Conservation (phyloP, 2,113 vertebrate genomes). For the Excalfactoria chinensis region DNA sequence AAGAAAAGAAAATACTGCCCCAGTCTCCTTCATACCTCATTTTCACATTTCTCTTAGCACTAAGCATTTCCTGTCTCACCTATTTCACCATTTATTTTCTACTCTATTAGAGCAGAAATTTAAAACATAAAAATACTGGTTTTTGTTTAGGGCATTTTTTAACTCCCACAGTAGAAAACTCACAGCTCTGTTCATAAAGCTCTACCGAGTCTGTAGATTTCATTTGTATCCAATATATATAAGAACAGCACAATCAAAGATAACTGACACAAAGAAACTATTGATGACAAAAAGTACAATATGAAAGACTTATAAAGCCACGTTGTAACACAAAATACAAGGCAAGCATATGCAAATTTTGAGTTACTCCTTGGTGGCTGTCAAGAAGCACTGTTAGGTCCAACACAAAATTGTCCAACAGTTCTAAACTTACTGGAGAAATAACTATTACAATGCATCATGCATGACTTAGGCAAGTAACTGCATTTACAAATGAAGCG, state of each 20-base stretch:
- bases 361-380: slow-evolving; percentile 12
- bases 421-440: slow-evolving; percentile 41
- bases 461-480: slow-evolving; percentile 58
- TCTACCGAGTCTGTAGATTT: background rate
- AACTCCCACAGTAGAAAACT: background rate
- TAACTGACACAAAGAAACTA: background rate
- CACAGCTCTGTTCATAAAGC: background rate
- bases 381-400: slow-evolving; percentile 38
- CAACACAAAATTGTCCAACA: slow-evolving; percentile 31
- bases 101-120: background rate
- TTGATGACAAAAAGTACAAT: background rate
- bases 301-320: background rate
- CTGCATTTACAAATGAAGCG: slow-evolving; percentile 45
- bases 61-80: background rate
- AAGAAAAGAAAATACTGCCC: background rate
- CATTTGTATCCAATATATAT: accelerated
- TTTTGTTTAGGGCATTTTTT: background rate
- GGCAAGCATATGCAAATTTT: slow-evolving; percentile 37
- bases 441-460: slow-evolving; percentile 41
- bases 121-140: background rate
- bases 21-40: background rate
- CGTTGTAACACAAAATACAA: background rate
- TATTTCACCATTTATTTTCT: background rate
- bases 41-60: background rate
- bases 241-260: background rate